Evolutionary conservation across 2,113 vertebrate genomes (phyloP), one percentile per base, ranked within the genome.

Genomic region (Melospiza melodia): DNA sequence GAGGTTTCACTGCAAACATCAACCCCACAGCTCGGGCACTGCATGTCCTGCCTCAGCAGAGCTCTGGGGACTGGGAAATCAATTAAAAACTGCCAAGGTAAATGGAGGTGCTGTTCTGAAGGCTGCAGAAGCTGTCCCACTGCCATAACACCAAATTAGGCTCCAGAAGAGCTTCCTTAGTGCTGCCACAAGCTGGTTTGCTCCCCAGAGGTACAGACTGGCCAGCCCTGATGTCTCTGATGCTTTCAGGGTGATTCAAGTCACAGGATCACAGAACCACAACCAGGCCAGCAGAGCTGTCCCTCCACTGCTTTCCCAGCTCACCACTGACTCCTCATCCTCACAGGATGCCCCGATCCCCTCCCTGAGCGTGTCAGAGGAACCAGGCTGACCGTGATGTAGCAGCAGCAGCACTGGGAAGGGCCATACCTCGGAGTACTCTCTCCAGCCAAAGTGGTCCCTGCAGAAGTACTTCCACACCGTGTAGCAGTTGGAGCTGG

Each of bases 361-460:
- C 13, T 7, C 37, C 59, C 59, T 1, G 31, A 10, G 25, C 1
- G 37, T 2, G 12, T 7, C 49, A 58, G 63, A 28, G 58, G 12
- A 55, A 8, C 11, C 31, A 55, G 54, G 54, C 54, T 55, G 54
- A 21, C 1, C 54, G 21, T 19, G 54, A 6, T 13, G 31, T 0
- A 0, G 1, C 1, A 2, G 18, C 66, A 9, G 66, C 17, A 46
- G 65, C 30, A 52, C 13, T 39, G 61, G 66, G 19, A 20, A 49
- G 4, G 37, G 89, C 65, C 55, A 16, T 98, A 99, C 99, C 99
- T 99, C 99, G 0, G 99, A 99, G 97, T 99, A 99, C 74, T 99
- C 99, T 94, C 99, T 99, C 99, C 99, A 99, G 97, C 99, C 99
- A 97, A 99, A 99, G 98, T 99, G 99, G 97, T 99, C 99, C 98